Evolutionary conservation across 2,113 vertebrate species (phyloP).

Genomic region (Onychostruthus taczanowskii): DNA sequence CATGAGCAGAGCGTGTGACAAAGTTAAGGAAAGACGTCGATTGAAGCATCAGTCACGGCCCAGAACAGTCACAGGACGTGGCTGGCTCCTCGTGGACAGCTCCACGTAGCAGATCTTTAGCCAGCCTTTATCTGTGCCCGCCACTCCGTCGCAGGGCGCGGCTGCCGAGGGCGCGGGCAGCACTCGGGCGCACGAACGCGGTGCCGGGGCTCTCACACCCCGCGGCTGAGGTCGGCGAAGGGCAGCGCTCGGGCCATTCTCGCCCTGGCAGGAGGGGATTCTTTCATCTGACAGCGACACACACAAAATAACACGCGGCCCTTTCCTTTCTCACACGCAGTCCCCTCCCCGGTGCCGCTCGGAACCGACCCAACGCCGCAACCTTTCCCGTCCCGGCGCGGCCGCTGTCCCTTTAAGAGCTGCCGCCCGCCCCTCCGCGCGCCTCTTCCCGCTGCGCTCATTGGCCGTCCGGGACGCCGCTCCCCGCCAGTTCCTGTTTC

Average conservation of each 20-base stretch:
- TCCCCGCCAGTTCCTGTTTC: constrained; percentile 27
- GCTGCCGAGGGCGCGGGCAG: rapidly evolving
- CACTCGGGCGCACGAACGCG: rapidly evolving
- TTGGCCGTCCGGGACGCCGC: not conserved
- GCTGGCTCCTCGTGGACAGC: not conserved
- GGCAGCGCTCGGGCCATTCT: not conserved
- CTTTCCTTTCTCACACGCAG: not conserved
- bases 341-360: not conserved
- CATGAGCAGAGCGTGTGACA: no score
- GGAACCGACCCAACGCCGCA: rapidly evolving
- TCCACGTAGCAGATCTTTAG: not conserved
- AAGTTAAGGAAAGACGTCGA: not conserved
- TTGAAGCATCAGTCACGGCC: rapidly evolving
- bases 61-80: no score
- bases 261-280: not conserved
- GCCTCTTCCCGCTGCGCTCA: not conserved
- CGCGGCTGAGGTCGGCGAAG: not conserved
- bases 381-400: rapidly evolving
- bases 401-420: constrained; percentile 57
- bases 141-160: rapidly evolving
- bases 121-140: not conserved
- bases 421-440: not conserved
- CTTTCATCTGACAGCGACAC: not conserved
- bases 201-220: rapidly evolving
- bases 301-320: rapidly evolving